Conservation (phyloP, 2,888 invertebrate genomes). For the Nomada hirtipes region DNA sequence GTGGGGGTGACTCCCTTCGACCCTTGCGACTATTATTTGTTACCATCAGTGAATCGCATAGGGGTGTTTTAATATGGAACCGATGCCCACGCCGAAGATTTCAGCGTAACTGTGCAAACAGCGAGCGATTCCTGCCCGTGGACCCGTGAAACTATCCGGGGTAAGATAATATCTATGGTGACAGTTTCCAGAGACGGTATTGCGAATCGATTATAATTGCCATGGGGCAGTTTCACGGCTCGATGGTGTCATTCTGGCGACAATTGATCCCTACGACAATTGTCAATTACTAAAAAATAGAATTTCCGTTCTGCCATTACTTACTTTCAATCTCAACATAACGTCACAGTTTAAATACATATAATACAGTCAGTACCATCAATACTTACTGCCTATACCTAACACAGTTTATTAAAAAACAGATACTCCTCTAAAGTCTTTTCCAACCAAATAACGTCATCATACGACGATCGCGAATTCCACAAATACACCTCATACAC, state of each 20-base stretch:
- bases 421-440: no score
- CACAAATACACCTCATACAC: background rate
- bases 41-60: conserved; percentile 62
- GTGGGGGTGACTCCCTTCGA: conserved; percentile 49
- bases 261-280: no score
- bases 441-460: no score
- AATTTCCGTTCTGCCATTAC: no score
- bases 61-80: conserved; percentile 76
- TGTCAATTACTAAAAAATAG: no score
- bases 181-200: conserved; percentile 44
- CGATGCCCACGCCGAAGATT: conserved; percentile 71
- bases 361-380: no score
- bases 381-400: no score
- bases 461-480: background rate
- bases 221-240: background rate
- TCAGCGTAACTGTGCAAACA: conserved; percentile 74
- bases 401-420: no score
- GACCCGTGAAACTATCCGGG: conserved; percentile 68
- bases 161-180: conserved; percentile 67
- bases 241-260: background rate
- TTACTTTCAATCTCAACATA: no score
- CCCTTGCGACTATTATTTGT: conserved; percentile 71
- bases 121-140: conserved; percentile 49
- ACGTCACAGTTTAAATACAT: no score
- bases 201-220: conserved; percentile 49